These are phyloP conservation scores for Dusona sp. DNA, from an alignment of 2,888 invertebrate genomes.

Conservation along the genomic window DNA sequence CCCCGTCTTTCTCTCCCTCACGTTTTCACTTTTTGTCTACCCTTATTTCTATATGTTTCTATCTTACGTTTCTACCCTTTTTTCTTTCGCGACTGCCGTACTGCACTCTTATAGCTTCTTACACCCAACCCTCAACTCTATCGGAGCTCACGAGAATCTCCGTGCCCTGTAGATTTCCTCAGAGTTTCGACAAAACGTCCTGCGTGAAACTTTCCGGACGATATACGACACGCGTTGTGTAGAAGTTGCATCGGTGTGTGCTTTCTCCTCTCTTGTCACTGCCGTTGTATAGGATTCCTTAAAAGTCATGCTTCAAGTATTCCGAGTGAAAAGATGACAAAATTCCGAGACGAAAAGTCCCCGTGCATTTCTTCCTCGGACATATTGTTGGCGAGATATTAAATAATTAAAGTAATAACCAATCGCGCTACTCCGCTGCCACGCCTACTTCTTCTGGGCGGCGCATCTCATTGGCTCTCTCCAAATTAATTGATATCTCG, in stretches of 20 bases:
- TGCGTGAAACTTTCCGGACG: slow-evolving; percentile 51
- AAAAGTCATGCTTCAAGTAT: background rate
- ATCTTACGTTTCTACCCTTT: slow-evolving; percentile 6
- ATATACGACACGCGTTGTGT: slow-evolving; percentile 45
- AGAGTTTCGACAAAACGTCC: slow-evolving; percentile 36
- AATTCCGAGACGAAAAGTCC: background rate
- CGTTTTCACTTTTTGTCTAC: background rate
- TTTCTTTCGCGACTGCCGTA: slow-evolving; percentile 11
- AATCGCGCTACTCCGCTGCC: background rate
- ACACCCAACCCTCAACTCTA: slow-evolving; percentile 20
- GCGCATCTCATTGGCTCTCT: background rate
- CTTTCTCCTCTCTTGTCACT: slow-evolving; percentile 9
- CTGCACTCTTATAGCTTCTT: slow-evolving; percentile 19
- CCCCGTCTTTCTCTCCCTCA: slow-evolving; percentile 10
- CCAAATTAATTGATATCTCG: background rate
- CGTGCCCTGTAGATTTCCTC: slow-evolving; percentile 26
- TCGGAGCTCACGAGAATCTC: slow-evolving; percentile 24
- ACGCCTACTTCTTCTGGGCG: background rate
- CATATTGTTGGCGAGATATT: background rate
- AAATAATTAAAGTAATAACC: background rate
- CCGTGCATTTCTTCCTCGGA: background rate
- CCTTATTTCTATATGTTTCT: slow-evolving; percentile 25
- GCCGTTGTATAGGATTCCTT: background rate
- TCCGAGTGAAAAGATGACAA: background rate
- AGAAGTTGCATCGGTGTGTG: background rate